Base-by-base conservation (phyloP, 2,797 vertebrate genomes). In the Phoxinus dragarum region DNA sequence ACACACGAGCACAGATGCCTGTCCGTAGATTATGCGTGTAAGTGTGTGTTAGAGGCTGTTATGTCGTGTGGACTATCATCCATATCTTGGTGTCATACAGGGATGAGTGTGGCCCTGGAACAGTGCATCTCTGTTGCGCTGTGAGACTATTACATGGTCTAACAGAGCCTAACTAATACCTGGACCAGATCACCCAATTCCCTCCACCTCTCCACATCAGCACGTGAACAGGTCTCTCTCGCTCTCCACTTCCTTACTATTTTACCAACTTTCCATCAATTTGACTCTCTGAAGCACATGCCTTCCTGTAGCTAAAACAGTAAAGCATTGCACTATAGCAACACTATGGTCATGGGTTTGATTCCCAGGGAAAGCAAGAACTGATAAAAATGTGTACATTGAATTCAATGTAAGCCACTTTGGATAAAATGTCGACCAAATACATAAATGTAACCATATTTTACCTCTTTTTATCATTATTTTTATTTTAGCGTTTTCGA, bases 141-240 rank as follows among this genome's bases (percentile, higher is more conserved):
- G 90, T 90, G 93, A 95, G 90, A 92, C 94, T 94, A 96, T 96
- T 95, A 96, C 94, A 94, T 95, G 95, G 94, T 95, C 95, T 94
- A 96, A 85, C 95, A 94, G 95, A 96, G 94, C 95, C 93, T 91
- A 84, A 94, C 94, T 95, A 95, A 95, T 95, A 94, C 94, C 93
- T 91, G 92, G 92, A 94, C 92, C 88, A 88, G 93, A 95, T 94
- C 94, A 93, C 92, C 90, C 92, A 92, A 91, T 95, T 94, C 91
- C 92, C 89, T 91, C 90, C 93, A 93, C 92, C 92, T 93, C 92
- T 90, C 89, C 91, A 94, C 91, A 94, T 94, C 93, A 94, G 91
- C 88, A 88, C 91, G 91, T 88, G 87, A 92, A 91, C 89, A 87
- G 88, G 86, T 87, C 86, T 23, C 61, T 66, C 74, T 67, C 10